Evolutionary conservation across 2,113 vertebrate genomes (phyloP).

Genomic region (Coreoperca whiteheadi): DNA sequence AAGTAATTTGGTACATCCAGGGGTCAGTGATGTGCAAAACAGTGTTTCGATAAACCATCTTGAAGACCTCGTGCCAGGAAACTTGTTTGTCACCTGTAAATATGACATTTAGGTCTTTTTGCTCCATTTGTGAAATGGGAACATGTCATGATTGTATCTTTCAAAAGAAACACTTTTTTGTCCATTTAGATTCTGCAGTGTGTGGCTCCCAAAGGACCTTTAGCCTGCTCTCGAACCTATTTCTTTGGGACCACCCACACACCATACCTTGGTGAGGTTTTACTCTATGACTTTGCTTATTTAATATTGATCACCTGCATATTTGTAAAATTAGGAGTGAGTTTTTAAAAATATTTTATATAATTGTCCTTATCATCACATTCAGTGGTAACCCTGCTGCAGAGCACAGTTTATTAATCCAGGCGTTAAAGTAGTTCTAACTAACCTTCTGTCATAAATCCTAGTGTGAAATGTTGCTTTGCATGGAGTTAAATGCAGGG

Average conservation of each 20-base stretch:
- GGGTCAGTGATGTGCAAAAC: background rate
- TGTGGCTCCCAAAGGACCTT: constrained; percentile 92
- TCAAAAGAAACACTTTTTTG: background rate
- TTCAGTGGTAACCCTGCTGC: background rate
- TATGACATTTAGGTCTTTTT: too few species aligned
- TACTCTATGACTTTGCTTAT: background rate
- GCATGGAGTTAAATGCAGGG: background rate
- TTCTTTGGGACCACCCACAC: constrained; percentile 93
- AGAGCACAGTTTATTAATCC: background rate
- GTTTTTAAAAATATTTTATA: background rate
- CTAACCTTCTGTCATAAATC: background rate
- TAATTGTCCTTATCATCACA: background rate
- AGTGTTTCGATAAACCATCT: background rate
- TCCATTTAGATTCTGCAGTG: constrained; percentile 91
- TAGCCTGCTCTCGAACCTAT: constrained; percentile 95
- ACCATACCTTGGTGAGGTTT: constrained; percentile 91
- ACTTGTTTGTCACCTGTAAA: too few species aligned
- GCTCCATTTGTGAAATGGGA: background rate
- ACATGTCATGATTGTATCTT: background rate
- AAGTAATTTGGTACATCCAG: background rate
- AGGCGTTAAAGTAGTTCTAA: fast-evolving
- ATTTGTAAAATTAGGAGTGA: background rate
- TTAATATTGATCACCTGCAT: background rate
- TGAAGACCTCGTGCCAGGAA: background rate
- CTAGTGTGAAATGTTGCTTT: background rate